Evolutionary conservation across 2,113 vertebrate species (phyloP), one percentile per base, ranked within the genome.

Genomic region (Choloepus hoffmanni): DNA sequence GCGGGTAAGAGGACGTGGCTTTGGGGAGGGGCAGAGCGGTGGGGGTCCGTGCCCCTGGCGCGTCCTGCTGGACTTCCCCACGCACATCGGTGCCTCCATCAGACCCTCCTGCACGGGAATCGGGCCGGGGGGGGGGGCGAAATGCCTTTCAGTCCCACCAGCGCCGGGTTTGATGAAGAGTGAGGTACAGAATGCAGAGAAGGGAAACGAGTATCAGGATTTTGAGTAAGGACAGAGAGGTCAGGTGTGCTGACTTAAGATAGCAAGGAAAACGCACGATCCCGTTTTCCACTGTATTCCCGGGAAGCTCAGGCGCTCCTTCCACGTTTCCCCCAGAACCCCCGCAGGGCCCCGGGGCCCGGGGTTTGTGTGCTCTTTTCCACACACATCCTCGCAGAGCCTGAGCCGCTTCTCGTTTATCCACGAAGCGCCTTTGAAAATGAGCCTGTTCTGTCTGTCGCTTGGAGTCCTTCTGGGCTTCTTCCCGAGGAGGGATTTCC

Each of bases 1-100:
- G 79, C 97, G 94, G 99, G 99, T 99, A 98, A 99, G 99, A 96
- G 28, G n/a, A 4, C 2, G 53, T 2, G 0, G 7, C 40, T 60
- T 18, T 19, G 4, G 3, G 23, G 45, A 21, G 30, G n/a, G 12
- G 58, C 0, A 4, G 48, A 33, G 1, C 28, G 0, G 2, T 15
- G 62, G 68, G 30, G 24, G 18, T 14, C 11, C 3, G 0, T 0
- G 0, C 21, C 72, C 9, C 53, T 85, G 84, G 70, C 43, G 26
- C 1, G 3, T 40, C 30, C 74, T 74, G 6, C 26, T 74, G 48
- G 43, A 43, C 18, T 7, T 21, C 40, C 26, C 7, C 23, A 15
- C 50, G 30, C 2, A 9, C 5, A 21, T 23, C 8, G 10, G 18
- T 18, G 0, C 36, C 28, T 10, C 9, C 14, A 21, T 45, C 5